Evolutionary conservation across 2,113 vertebrate species (phyloP), one percentile per base, ranked within the genome.

Genomic region (Colossoma macropomum): DNA sequence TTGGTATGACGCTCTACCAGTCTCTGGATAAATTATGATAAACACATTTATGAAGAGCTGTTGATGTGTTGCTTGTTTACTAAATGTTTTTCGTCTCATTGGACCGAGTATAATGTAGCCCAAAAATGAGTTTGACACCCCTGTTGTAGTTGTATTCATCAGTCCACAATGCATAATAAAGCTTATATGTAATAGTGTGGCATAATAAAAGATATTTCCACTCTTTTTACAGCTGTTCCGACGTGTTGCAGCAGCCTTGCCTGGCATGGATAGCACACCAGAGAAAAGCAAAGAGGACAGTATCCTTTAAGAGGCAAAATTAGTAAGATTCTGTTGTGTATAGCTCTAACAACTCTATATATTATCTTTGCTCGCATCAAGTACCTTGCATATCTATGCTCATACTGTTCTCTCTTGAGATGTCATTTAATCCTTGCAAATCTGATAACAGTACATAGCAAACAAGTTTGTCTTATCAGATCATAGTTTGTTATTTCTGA

Each of bases 231-330:
- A 97, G 95, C 94, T 97, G 92, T 97, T 97, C 91, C 95, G 93
- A n/a, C 94, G 94, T 62, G 95, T 96, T 81, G 96, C 95, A 79
- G 96, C 96, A 82, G 95, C 95, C 76, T 91, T 98, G 88, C 95
- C 95, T 65, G 96, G 95, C 72, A 96, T 96, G 96, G 96, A 95
- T 83, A 96, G 93, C 89, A 94, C 95, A 91, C 95, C 95, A 59
- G 96, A 95, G 92, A 96, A 95, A 75, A 96, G 96, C 94, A 96
- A 96, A 96, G 94, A 97, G 81, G 95, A 96, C 91, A 95, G 94
- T 96, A 96, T 97, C 95, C 95, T 97, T 94, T 88, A 78, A 2
- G 63, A 65, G 27, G 16, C 62, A 30, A 25, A 21, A 56, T 21
- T 11, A 7, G 4, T 41, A 52, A 60, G 23, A 59, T 59, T n/a